phyloP scores from a whole-genome alignment of 2,888 invertebrate species.

The Polyommatus iphigenia region DNA sequence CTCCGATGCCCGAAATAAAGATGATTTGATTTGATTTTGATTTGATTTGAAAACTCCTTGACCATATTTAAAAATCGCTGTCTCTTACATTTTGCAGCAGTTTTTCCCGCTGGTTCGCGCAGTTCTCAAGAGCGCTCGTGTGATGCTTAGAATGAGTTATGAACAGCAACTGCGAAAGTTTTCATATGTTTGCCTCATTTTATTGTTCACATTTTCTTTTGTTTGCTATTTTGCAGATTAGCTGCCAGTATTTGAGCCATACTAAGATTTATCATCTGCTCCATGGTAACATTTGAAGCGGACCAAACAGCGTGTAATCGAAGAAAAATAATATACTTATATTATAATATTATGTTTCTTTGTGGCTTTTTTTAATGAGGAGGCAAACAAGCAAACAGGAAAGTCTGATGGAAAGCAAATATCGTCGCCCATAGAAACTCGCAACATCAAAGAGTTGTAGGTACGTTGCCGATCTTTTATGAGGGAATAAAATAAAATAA shows the following conservation, averaged over 20 bases:
- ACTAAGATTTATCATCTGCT: background rate
- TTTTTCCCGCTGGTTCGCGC: conserved; percentile 35
- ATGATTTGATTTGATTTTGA: too few relatives aligned
- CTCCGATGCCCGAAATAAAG: too few relatives aligned
- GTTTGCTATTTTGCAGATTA: conserved; percentile 1
- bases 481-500: too few relatives aligned
- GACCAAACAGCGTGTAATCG: too few relatives aligned
- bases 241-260: background rate
- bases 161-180: conserved; percentile 48
- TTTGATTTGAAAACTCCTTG: too few relatives aligned
- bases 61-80: conserved; percentile 23
- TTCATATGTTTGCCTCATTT: conserved; percentile 45
- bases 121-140: conserved; percentile 46
- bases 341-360: background rate
- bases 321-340: background rate
- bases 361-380: too few relatives aligned
- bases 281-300: too few relatives aligned
- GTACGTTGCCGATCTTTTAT: too few relatives aligned
- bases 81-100: conserved; percentile 12
- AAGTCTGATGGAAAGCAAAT: too few relatives aligned
- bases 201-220: conserved; percentile 22
- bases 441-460: too few relatives aligned
- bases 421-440: too few relatives aligned
- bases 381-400: too few relatives aligned
- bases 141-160: conserved; percentile 55